phyloP scores from a whole-genome alignment of 2,888 invertebrate genomes.

The Cephus sareptanus region DNA sequence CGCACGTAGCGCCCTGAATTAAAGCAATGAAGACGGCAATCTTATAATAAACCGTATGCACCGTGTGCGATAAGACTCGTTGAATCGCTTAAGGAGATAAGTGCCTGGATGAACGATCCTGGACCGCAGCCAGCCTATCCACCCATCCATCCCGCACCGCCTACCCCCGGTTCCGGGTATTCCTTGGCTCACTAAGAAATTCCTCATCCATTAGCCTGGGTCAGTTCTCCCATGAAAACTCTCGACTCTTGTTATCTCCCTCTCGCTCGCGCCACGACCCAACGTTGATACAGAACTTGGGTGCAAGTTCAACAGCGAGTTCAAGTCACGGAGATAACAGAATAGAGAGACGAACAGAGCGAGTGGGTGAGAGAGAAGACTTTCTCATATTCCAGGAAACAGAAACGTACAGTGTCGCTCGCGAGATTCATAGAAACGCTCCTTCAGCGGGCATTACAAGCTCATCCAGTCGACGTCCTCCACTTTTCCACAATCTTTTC shows the following conservation, averaged over 20 bases:
- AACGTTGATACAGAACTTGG: neutral
- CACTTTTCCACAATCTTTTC: too few relatives aligned
- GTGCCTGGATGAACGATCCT: conserved; percentile 19
- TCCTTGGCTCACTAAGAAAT: conserved; percentile 20
- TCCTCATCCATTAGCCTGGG: conserved; percentile 23
- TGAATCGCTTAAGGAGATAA: conserved; percentile 32
- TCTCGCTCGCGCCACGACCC: neutral
- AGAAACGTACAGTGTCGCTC: too few relatives aligned
- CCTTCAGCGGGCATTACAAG: too few relatives aligned
- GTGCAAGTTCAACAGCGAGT: neutral
- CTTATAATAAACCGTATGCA: conserved; percentile 30
- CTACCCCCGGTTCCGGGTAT: conserved; percentile 27
- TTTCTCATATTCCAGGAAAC: too few relatives aligned
- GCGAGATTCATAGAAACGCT: too few relatives aligned
- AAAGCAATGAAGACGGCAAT: conserved; percentile 45
- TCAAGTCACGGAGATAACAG: neutral
- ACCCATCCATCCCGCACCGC: conserved; percentile 14
- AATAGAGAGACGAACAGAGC: neutral
- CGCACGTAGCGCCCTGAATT: conserved; percentile 27
- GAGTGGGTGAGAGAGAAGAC: neutral
- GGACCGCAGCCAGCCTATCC: conserved; percentile 1
- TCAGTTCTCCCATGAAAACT: conserved; percentile 6
- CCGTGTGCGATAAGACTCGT: conserved; percentile 25
- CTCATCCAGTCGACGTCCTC: too few relatives aligned
- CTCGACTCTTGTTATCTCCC: neutral